Evolutionary conservation across 1,140 invertebrate genomes (phyloP), one percentile per base, ranked within the genome.

Genomic region (Linepithema humile): DNA sequence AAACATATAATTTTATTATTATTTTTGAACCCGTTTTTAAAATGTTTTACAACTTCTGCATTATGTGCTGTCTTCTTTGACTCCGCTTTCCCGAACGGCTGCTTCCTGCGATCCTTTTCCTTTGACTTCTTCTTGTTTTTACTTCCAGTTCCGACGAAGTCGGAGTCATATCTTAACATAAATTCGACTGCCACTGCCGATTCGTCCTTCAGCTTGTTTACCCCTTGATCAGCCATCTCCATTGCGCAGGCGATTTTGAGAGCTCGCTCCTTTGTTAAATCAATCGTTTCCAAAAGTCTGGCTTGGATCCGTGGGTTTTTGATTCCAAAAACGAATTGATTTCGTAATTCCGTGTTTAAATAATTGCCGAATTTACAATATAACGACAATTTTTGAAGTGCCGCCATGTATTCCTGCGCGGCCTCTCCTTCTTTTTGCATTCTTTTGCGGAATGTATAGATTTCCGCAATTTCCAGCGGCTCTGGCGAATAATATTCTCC

Each of bases 251-350:
- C 64, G 2, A 29, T 67, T 29, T 67, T 67, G 1, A 67, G 15
- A 0, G 64, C 64, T 45, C 0, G 0, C 0, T 69, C 62, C 43
- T 9, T 69, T 0, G 65, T 80, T 15, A 43, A 17, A 26, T 73
- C 59, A 0, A 12, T 35, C 0, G 53, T 32, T 29, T 74, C 55
- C 35, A 69, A 38, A 0, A 65, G 1, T 45, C 38, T 26, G 10
- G 38, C n/a, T 43, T 77, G 75, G 6, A 84, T 86, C 69, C 43
- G 43, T 17, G 60, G 45, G n/a, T 60, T 65, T 23, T 55, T 50
- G 0, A 88, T 48, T 17, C 83, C 89, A 84, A 88, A 90, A 72
- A 90, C 87, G 48, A 90, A 90, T 70, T 90, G 83, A 55, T 90
- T 90, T 20, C 85, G 38, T 38, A 90, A 53, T 9, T 82, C 88